Conservation (phyloP, 2,113 vertebrate genomes). For the Gnathonemus echidnorhynchus region DNA sequence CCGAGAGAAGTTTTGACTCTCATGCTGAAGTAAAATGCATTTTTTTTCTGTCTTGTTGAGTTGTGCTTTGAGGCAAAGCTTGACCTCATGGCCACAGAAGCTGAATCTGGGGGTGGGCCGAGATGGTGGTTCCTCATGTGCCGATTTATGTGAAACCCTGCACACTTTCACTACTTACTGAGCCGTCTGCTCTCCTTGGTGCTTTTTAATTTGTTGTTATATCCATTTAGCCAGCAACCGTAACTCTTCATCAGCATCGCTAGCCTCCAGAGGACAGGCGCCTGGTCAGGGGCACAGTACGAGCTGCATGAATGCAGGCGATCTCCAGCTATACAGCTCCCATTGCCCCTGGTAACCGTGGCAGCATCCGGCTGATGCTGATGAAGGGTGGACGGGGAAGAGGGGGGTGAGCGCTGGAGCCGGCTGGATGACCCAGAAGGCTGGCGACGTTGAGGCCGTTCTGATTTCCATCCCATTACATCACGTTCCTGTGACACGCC, state of each 20-base stretch:
- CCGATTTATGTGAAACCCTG: not conserved
- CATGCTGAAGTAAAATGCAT: not conserved
- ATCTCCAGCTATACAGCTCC: not conserved
- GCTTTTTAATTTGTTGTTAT: not conserved
- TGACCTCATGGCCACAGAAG: not conserved
- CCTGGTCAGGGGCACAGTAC: not conserved
- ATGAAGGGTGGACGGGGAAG: not conserved
- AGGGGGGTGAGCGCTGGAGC: not conserved
- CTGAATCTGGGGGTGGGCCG: not conserved
- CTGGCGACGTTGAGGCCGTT: not conserved
- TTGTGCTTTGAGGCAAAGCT: not conserved
- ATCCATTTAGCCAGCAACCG: not conserved
- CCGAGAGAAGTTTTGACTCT: not conserved
- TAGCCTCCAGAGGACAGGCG: not conserved
- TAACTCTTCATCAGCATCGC: not conserved
- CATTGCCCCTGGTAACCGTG: not conserved
- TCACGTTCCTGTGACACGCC: not conserved
- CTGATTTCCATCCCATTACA: not conserved
- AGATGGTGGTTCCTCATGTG: not conserved
- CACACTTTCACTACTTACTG: not conserved
- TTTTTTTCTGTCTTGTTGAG: not conserved
- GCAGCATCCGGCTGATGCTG: not conserved
- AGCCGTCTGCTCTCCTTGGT: not conserved
- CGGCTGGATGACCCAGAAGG: not conserved
- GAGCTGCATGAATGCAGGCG: not conserved